Evolutionary conservation across 2,113 vertebrate species (phyloP).

Genomic region (Varanus komodoensis): DNA sequence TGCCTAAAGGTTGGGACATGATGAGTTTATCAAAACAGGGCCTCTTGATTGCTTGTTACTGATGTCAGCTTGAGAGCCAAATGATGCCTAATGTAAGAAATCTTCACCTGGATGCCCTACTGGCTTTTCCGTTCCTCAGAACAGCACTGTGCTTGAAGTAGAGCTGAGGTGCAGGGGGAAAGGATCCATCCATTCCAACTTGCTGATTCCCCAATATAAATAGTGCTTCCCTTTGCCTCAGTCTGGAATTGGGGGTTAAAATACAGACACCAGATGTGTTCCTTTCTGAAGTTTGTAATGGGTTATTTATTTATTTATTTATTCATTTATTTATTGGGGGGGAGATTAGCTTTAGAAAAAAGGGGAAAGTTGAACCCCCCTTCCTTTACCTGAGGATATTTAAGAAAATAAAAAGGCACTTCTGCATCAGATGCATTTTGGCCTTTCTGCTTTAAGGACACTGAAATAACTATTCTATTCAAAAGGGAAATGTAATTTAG

Average conservation of each 20-base stretch:
- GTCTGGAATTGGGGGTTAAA: background rate
- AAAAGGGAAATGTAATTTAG: background rate
- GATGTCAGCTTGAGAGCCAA: background rate
- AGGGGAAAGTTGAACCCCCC: background rate
- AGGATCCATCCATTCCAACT: background rate
- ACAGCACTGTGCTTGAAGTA: background rate
- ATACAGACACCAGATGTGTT: background rate
- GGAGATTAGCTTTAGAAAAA: background rate
- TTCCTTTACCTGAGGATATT: background rate
- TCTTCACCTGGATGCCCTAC: too few species aligned
- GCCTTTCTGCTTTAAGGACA: background rate
- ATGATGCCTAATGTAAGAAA: background rate
- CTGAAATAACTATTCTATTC: background rate
- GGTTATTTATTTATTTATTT: too few species aligned
- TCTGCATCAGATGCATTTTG: background rate
- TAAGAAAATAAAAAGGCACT: background rate
- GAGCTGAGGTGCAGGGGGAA: background rate
- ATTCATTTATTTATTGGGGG: background rate
- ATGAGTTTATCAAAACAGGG: background rate
- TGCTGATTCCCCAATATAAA: background rate
- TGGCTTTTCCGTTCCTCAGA: background rate
- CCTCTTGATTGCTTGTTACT: background rate
- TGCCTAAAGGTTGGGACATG: background rate
- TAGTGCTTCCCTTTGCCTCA: background rate
- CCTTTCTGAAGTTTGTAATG: background rate